Evolutionary conservation across 1,140 invertebrate species (phyloP).

Genomic region (Hermatobates lingyangjiaoensis): DNA sequence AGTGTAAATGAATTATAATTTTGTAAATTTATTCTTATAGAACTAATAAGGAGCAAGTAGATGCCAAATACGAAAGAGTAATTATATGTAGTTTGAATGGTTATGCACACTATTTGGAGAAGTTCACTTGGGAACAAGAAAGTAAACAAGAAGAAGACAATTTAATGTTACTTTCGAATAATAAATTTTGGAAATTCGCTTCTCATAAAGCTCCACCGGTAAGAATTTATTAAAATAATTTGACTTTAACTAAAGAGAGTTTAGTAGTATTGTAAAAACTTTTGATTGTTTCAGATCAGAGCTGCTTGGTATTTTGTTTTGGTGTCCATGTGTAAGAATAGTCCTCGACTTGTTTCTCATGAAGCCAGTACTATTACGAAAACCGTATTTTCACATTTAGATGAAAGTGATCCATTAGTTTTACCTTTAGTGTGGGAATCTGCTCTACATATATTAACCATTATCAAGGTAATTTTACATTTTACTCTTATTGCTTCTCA

Average conservation of each 20-base stretch:
- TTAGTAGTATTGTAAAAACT: background rate
- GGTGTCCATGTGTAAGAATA: conserved; percentile 36
- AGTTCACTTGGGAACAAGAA: conserved; percentile 29
- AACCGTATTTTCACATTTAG: conserved; percentile 41
- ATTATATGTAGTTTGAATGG: conserved; percentile 44
- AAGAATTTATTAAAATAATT: conserved; percentile 18
- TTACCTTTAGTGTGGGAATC: conserved; percentile 50
- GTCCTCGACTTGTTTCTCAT: conserved; percentile 24
- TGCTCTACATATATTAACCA: conserved; percentile 34
- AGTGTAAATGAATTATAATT: conserved; percentile 14
- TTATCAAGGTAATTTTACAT: conserved; percentile 32
- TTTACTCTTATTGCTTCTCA: too few relatives aligned
- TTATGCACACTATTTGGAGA: conserved; percentile 38
- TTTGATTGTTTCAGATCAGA: conserved; percentile 24
- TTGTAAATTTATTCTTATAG: conserved; percentile 20
- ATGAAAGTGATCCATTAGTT: conserved; percentile 47
- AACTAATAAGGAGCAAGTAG: conserved; percentile 43
- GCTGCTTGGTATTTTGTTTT: conserved; percentile 45
- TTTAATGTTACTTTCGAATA: conserved; percentile 32
- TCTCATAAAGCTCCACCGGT: conserved; percentile 34
- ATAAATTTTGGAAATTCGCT: conserved; percentile 53
- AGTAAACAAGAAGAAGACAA: conserved; percentile 29
- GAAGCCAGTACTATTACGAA: conserved; percentile 35
- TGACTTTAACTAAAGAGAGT: conserved; percentile 1
- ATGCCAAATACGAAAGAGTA: conserved; percentile 48